phyloP scores from a whole-genome alignment of 2,113 vertebrate species.

The Eidolon helvum region DNA sequence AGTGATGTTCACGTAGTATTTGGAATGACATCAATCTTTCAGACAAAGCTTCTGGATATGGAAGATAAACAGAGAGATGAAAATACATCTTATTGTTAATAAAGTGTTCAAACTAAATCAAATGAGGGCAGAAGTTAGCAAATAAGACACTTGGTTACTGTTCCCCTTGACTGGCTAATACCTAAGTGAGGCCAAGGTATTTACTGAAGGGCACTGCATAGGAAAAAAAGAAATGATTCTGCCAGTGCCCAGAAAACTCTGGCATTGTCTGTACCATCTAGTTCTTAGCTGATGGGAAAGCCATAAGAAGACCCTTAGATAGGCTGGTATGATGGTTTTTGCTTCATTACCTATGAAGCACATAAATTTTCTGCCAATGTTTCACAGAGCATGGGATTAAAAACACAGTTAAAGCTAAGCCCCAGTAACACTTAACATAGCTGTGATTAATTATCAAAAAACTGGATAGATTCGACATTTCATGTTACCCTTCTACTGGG shows the following conservation, averaged over 20 bases:
- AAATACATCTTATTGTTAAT: not conserved
- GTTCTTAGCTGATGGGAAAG: not conserved
- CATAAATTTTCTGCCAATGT: not conserved
- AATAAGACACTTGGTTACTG: not conserved
- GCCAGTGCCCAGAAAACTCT: not conserved
- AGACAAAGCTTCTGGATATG: not conserved
- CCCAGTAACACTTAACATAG: not conserved
- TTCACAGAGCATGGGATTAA: not conserved
- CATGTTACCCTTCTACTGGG: not conserved
- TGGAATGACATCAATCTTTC: not conserved
- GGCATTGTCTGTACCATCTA: not conserved
- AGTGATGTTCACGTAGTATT: not conserved
- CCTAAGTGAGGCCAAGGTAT: not conserved
- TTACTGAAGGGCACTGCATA: not conserved
- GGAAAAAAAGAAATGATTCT: not conserved
- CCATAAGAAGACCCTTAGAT: not conserved
- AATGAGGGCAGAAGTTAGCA: not conserved
- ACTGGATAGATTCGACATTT: not conserved
- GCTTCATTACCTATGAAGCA: not conserved
- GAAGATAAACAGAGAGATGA: conserved; percentile 32
- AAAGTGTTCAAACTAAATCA: not conserved
- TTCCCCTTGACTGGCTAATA: not conserved
- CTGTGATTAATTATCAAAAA: not conserved
- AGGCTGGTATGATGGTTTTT: not conserved
- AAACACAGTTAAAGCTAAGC: not conserved